Conservation (phyloP, 92 coral and sea anemone genomes). For the Parazoanthus swiftii region DNA sequence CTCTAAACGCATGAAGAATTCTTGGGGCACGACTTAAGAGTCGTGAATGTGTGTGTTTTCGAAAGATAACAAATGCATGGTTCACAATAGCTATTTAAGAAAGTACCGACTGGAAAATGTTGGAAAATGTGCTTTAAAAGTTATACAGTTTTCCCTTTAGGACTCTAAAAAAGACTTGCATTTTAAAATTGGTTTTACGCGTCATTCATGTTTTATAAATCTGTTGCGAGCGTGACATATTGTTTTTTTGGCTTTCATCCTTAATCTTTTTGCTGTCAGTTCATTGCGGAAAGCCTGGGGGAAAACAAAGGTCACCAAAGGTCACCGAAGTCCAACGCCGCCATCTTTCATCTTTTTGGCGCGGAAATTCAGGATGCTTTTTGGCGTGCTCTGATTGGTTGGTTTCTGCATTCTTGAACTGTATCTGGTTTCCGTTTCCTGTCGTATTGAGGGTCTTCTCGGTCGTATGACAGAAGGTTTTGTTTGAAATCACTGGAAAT, state of each 20-base stretch:
- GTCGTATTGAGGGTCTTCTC: slow-evolving; percentile 30
- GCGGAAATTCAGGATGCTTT: slow-evolving; percentile 67
- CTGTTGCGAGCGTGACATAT: not conserved
- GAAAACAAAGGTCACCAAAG: not conserved
- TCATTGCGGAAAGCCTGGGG: not conserved
- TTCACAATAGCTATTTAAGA: not conserved
- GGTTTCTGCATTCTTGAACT: slow-evolving; percentile 62
- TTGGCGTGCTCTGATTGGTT: slow-evolving; percentile 62
- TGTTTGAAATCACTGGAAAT: slow-evolving; percentile 42
- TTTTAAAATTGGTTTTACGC: not conserved
- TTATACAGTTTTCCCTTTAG: no score
- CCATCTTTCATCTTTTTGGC: slow-evolving; percentile 61
- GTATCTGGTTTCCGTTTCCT: slow-evolving; percentile 84
- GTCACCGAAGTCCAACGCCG: slow-evolving; percentile 23
- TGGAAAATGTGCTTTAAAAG: not conserved
- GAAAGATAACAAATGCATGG: not conserved
- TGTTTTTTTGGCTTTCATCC: not conserved
- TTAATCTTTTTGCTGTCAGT: slow-evolving; percentile 28
- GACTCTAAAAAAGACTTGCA: not conserved
- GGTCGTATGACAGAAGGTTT: slow-evolving; percentile 41
- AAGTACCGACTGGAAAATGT: not conserved
- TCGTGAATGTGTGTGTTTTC: not conserved
- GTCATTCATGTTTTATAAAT: not conserved
- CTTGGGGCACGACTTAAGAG: not conserved
- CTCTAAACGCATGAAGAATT: not conserved